Base-by-base conservation (phyloP, 2,797 vertebrate genomes). In the Mycteria americana region DNA sequence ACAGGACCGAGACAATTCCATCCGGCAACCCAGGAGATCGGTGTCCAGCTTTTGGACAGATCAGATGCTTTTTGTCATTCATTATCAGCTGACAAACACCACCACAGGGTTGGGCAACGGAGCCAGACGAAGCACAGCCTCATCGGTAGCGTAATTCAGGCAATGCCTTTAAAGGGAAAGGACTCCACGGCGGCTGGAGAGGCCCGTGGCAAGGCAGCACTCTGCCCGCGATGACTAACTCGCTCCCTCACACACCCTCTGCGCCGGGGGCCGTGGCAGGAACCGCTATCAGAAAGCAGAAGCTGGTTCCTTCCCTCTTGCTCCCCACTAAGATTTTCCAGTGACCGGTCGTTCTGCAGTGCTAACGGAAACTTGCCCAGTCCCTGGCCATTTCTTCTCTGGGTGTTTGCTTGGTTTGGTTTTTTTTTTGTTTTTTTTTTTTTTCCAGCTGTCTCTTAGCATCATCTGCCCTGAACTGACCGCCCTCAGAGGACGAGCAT, bases 311-410 rank as follows among this genome's bases (percentile, higher is more conserved):
- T 97, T 97, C 94, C 94, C 80, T 76, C 63, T 93, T 33, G 18
- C 73, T 94, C 83, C 91, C 43, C 88, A 45, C 90, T 94, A 59
- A 96, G 93, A 95, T 97, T 96, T 97, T 97, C 97, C 97, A 92
- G 83, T 85, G 88, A 56, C 93, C 25, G 7, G 2, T 50, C 31
- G 1, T 76, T 79, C 68, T 93, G 95, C 93, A 75, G 92, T 2
- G 16, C 85, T 77, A 37, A 59, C 14, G 74, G 96, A 95, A 97
- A 95, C 54, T 82, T 37, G 16, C 31, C 69, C 11, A 1, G 35
- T 24, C 74, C 63, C 27, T 0, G 5, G 13, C 43, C 4, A 0
- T 53, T 70, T 25, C 76, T 43, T 6, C 70, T 64, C 13, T 1
- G 13, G 9, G 10, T 14, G 9, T 67, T 59, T 33, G 24, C 45